phyloP scores from a whole-genome alignment of 2,797 vertebrate genomes.

The Enoplosus armatus region DNA sequence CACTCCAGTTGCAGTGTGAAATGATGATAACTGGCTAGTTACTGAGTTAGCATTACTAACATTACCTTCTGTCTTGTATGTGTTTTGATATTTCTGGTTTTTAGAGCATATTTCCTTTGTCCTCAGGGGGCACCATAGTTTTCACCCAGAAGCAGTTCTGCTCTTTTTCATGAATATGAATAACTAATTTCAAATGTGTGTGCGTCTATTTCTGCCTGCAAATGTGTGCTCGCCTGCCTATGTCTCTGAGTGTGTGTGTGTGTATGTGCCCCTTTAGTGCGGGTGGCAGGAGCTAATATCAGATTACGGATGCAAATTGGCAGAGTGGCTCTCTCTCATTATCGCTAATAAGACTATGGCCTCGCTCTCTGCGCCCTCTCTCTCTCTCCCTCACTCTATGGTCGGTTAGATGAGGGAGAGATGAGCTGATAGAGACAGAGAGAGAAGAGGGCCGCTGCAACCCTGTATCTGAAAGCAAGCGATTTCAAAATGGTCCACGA shows the following conservation, averaged over 20 bases:
- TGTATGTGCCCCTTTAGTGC: conserved; percentile 57
- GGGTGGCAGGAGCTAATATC: conserved; percentile 85
- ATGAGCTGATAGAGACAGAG: conserved; percentile 47
- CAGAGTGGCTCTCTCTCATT: conserved; percentile 86
- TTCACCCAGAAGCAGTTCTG: conserved; percentile 58
- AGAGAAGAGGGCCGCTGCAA: conserved; percentile 17
- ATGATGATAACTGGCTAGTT: background rate
- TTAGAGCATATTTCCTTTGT: conserved; percentile 49
- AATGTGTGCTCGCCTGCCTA: conserved; percentile 33
- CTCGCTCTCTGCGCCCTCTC: conserved; percentile 68
- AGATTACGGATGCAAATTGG: conserved; percentile 87
- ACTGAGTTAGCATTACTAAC: conserved; percentile 18
- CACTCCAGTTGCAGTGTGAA: background rate
- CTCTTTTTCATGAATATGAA: conserved; percentile 66
- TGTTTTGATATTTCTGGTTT: conserved; percentile 33
- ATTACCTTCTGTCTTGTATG: conserved; percentile 18
- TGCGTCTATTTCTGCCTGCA: conserved; percentile 28
- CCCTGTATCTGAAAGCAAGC: conserved; percentile 56
- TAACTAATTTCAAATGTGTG: conserved; percentile 61
- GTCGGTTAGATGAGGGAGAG: conserved; percentile 68
- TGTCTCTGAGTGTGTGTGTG: conserved; percentile 13
- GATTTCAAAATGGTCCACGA: conserved; percentile 49
- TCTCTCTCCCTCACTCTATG: conserved; percentile 42
- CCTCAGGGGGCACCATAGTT: conserved; percentile 41
- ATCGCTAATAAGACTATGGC: conserved; percentile 86